A percentile compares a stretch with the other conserved stretches of the same genome.
Conservation (phyloP, 2,797 vertebrate genomes). For the Aldrovandia affinis region DNA sequence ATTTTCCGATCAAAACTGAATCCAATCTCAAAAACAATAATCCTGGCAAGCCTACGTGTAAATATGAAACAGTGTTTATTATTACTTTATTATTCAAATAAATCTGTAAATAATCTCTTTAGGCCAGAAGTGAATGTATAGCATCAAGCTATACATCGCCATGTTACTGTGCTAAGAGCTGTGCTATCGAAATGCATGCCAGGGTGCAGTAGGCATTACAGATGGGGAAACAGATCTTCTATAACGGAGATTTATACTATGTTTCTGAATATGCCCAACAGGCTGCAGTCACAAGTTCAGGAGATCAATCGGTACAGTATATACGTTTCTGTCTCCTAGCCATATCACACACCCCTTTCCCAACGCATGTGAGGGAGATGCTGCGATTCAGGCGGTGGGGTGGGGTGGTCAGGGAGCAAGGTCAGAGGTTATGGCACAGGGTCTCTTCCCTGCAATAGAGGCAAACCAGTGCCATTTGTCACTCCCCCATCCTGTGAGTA, state of each 20-base stretch:
- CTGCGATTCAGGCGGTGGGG: neutral
- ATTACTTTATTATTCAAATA: neutral
- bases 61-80: neutral
- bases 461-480: neutral
- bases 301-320: conserved; percentile 54
- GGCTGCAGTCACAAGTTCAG: conserved; percentile 43
- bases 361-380: conserved; percentile 21
- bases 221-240: neutral
- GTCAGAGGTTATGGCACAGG: neutral
- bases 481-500: conserved; percentile 22
- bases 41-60: neutral
- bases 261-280: conserved; percentile 50
- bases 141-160: neutral
- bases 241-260: conserved; percentile 30
- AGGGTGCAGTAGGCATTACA: neutral
- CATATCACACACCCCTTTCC: conserved; percentile 29
- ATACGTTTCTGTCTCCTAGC: conserved; percentile 29
- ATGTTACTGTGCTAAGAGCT: neutral
- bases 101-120: neutral
- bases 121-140: neutral
- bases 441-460: neutral
- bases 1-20: no score
- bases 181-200: neutral
- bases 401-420: neutral
- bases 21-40: neutral